A percentile compares a stretch with the other conserved stretches of the same genome.
Evolutionary conservation across 2,113 vertebrate genomes (phyloP).

Genomic region (Phaetusa simplex): DNA sequence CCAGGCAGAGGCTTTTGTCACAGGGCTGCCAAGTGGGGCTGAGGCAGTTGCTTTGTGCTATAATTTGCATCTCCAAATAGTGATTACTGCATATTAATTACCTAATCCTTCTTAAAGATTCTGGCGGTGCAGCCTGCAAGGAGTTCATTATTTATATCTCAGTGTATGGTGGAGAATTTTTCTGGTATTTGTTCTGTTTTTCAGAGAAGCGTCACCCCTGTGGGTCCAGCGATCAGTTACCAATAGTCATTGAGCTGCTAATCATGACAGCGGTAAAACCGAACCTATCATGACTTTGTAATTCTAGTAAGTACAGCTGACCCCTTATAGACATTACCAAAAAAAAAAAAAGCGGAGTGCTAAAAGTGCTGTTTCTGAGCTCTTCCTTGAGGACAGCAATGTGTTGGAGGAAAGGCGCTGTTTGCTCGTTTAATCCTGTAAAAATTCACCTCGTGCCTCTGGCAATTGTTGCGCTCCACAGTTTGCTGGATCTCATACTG

Average conservation of each 20-base stretch:
- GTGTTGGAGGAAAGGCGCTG: neutral
- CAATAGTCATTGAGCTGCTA: neutral
- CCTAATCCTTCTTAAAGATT: neutral
- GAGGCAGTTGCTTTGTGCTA: neutral
- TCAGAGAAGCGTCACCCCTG: neutral
- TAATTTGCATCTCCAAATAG: neutral
- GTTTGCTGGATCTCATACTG: accelerated
- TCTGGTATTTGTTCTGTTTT: neutral
- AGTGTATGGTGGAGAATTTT: neutral
- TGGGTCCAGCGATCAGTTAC: neutral
- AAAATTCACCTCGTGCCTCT: neutral
- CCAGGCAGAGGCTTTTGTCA: neutral
- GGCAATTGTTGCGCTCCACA: neutral
- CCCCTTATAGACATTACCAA: too few species aligned
- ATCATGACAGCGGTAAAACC: neutral
- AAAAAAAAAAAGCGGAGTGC: neutral
- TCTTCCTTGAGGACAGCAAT: neutral
- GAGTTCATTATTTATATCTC: neutral
- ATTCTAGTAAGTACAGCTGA: accelerated
- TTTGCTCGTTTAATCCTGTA: accelerated
- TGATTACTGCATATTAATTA: neutral
- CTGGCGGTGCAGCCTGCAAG: neutral
- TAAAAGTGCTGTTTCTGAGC: neutral
- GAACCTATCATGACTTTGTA: neutral
- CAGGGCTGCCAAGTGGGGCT: neutral